A percentile compares a stretch with the other conserved stretches of the same genome.
These are phyloP conservation scores for Anoplolepis gracilipes DNA, from an alignment of 1,140 invertebrate genomes.

Conservation along the genomic window DNA sequence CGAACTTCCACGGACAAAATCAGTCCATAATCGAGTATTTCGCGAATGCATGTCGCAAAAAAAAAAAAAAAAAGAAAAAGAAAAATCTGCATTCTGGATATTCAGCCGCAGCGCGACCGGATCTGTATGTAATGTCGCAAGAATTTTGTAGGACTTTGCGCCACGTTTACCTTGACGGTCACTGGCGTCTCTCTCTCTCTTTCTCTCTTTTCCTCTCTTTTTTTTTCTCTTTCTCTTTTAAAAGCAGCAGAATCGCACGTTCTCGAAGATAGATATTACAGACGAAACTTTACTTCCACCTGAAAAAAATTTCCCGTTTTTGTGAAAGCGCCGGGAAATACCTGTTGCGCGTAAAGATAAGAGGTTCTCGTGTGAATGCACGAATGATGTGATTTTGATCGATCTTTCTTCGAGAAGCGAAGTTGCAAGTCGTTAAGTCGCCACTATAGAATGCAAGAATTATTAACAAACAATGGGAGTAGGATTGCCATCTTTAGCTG, in stretches of 20 bases:
- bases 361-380: neutral
- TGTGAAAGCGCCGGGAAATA: slow-evolving; percentile 23
- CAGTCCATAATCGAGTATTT: no score
- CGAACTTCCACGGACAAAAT: neutral
- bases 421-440: neutral
- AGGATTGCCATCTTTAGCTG: neutral
- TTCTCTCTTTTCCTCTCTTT: no score
- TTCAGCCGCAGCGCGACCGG: neutral
- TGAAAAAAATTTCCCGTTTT: slow-evolving; percentile 7
- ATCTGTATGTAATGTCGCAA: slow-evolving; percentile 11
- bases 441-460: neutral
- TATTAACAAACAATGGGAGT: neutral
- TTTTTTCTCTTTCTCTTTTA: no score
- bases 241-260: neutral
- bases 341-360: neutral
- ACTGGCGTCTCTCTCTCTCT: neutral
- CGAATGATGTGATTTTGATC: neutral
- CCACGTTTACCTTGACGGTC: slow-evolving; percentile 32
- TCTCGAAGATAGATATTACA: neutral
- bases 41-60: neutral
- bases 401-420: neutral
- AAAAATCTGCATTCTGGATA: neutral
- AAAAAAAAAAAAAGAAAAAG: neutral
- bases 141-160: slow-evolving; percentile 39
- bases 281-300: neutral